Base-by-base conservation (phyloP, 2,888 invertebrate species). In the Volucella inanis region DNA sequence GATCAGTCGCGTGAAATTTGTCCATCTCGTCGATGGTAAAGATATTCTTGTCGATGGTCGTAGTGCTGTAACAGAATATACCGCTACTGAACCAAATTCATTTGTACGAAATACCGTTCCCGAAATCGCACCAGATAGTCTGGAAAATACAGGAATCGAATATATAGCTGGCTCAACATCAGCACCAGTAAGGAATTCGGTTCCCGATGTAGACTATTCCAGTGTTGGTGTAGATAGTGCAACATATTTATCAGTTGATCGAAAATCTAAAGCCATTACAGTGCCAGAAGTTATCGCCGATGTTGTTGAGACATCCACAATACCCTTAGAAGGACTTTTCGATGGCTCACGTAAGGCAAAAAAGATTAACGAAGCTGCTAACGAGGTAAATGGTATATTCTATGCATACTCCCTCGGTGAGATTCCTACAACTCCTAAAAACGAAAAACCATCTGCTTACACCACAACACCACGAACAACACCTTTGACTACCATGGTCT, bases 251-350 rank as follows among this genome's bases (percentile, higher is more conserved):
- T 71, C 71, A 4, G 49, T 38, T n/a, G 76, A 67, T 1, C 64
- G 85, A 39, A 80, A 39, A 9, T 72, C 80, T 4, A 91, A 91
- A 67, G 88, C 90, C 0, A 78, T 89, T 4, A 76, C 90, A 12
- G 68, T 91, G n/a, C 91, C 92, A 0, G 91, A 92, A 65, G 90
- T 90, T 0, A 88, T 92, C 65, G 89, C 90, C 22, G 90, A 90
- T 41, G 90, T 92, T 0, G 89, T 92, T 9, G 94, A 95, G 90
- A 93, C 94, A 1, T 95, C 95, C 0, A 95, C 95, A 0, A 93
- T 96, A 85, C 92, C 95, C 11, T 90, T 96, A 86, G 95, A 96
- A 92, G 95, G 94, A 1, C 91, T 96, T 9, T 96, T 96, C 88
- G 94, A 94, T 89, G 93, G 93, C 41, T 87, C 89, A 1, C 89